Evolutionary conservation across 2,113 vertebrate genomes (phyloP), one percentile per base, ranked within the genome.

Genomic region (Galbula dea): DNA sequence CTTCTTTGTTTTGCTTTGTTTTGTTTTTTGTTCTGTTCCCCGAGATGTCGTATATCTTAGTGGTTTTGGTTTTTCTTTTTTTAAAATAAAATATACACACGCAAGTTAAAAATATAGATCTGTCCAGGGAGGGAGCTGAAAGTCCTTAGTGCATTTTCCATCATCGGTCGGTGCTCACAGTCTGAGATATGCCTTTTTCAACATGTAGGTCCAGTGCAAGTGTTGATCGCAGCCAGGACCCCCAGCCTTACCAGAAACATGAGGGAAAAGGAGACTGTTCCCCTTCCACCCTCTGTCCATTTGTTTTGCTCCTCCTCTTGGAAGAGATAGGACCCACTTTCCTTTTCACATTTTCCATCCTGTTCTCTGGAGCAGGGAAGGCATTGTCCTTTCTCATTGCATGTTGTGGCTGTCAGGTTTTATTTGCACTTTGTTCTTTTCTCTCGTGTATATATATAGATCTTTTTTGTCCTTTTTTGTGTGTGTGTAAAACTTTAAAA

Each of bases 71-170:
- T 95, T 95, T 85, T 76, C 71, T 83, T 72, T 75, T 88, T 72
- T 52, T 78, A 86, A 97, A 96, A 96, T 96, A 96, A 96, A 94
- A 96, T 94, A 94, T 88, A 95, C 81, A 89, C 89, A 90, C 49
- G 20, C 83, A 90, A 39, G 1, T 93, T 93, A 96, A 96, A 96
- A 95, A 95, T 95, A 96, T 62, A 80, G 39, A 87, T 94, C 85
- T 96, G 90, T 90, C 90, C 89, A 86, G 75, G 72, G 78, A 94
- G 87, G 86, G 80, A 1, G 2, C 59, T 83, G 61, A 43, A 93
- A 93, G 92, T 97, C 86, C 89, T 88, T 97, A 97, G 96, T 97
- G 97, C 96, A 97, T 96, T 94, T 96, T 95, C 86, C 90, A 72
- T 86, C 94, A 41, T 71, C 9, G 58, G 91, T 86, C 5, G 2